Base-by-base conservation (phyloP, 1,140 invertebrate species). In the Apocrypta bakeri region DNA sequence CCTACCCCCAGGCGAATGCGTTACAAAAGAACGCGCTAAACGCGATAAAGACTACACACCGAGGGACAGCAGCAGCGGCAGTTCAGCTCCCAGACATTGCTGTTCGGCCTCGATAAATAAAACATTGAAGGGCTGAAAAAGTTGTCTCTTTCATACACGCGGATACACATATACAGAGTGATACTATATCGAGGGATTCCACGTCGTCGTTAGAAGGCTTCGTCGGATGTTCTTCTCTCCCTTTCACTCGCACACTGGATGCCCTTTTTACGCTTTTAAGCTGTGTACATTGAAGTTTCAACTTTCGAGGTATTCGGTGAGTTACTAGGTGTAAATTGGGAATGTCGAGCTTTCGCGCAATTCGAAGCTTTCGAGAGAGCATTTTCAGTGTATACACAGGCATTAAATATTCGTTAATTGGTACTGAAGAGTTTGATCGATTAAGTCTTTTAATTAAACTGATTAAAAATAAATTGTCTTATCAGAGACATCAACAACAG, bases 1-100 rank as follows among this genome's bases (percentile, higher is more conserved):
- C 12, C 61, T 64, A 2, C 63, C 25, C 63, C 24, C 48, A 56
- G 40, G 37, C 77, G 14, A 48, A 69, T 17, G 48, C 48, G 48
- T 17, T 24, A 81, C 79, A 81, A 81, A 81, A 75, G 79, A 75
- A 81, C 71, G 72, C 79, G 79, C 63, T 81, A 75, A 75, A 81
- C 40, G 79, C 25, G 72, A 75, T 81, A 81, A 81, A 75, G 71
- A 66, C 33, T 80, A 63, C 24, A 73, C 42, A 40, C 25, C 6
- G 75, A 63, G 31, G 40, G 33, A 7, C 14, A 66, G 63, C 24
- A 24, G 9, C 27, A 48, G 64, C n/a, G 33, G 11, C 31, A 78
- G 68, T 29, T 42, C 33, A 37, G 33, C 33, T 40, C 31, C 40
- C 56, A 25, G 40, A 29, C 31, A 66, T 25, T 56, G 66, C 77